A percentile compares a stretch with the other conserved stretches of the same genome.
These are phyloP conservation scores for Heterohyrax brucei DNA, from an alignment of 2,797 vertebrate species.

Conservation along the genomic window DNA sequence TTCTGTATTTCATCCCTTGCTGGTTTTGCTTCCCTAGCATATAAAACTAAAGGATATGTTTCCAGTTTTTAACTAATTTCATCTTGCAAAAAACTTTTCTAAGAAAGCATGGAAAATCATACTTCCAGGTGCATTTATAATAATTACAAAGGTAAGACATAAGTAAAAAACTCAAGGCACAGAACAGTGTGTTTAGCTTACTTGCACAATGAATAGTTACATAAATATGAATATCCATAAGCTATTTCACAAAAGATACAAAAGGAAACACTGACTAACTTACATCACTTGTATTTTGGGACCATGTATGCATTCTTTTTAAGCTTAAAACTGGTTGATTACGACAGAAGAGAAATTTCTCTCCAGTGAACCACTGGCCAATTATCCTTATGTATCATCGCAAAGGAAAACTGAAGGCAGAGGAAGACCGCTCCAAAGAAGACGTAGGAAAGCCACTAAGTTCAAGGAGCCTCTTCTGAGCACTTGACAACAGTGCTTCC, in stretches of 20 bases:
- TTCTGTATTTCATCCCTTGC: conserved; percentile 66
- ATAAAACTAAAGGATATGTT: conserved; percentile 58
- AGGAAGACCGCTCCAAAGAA: rapidly evolving
- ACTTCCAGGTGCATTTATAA: not conserved
- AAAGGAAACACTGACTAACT: not conserved
- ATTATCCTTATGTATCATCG: not conserved
- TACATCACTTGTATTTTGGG: not conserved
- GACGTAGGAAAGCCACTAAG: no score
- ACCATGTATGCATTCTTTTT: not conserved
- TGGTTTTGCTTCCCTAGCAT: conserved; percentile 17
- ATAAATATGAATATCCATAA: not conserved
- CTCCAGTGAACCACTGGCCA: not conserved
- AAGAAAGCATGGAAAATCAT: conserved; percentile 17
- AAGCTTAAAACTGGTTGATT: conserved; percentile 30
- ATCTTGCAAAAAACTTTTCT: conserved; percentile 52
- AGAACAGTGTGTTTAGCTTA: not conserved
- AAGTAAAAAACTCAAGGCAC: not conserved
- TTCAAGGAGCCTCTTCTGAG: not conserved
- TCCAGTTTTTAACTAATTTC: conserved; percentile 67
- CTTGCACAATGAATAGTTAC: not conserved
- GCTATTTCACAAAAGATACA: not conserved
- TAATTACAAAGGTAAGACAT: not conserved
- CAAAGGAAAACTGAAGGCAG: not conserved
- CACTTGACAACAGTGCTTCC: rapidly evolving
- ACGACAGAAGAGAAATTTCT: not conserved